Evolutionary conservation across 2,888 invertebrate species (phyloP).

Genomic region (Eristalinus sepulchralis): DNA sequence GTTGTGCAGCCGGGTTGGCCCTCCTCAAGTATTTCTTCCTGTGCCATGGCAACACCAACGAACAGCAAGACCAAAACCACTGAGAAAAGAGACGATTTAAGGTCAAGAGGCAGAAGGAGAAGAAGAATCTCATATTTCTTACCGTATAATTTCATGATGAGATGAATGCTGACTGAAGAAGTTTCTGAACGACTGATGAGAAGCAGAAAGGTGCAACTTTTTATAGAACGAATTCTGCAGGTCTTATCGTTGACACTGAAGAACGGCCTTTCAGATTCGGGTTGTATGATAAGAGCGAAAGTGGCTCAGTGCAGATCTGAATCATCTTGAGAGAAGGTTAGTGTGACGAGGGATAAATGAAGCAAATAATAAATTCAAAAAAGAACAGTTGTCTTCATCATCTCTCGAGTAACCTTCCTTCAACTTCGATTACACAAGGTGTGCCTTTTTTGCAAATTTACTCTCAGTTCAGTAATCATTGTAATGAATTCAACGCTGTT

Average conservation of each 20-base stretch:
- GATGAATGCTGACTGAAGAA: neutral
- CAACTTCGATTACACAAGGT: too few relatives aligned
- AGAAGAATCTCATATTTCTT: too few relatives aligned
- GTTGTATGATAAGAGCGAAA: neutral
- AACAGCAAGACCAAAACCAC: neutral
- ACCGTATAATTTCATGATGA: neutral
- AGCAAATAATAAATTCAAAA: neutral
- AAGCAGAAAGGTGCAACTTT: neutral
- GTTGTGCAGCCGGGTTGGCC: neutral
- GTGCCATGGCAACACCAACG: neutral
- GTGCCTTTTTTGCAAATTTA: too few relatives aligned
- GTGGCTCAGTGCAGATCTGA: neutral
- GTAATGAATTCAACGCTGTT: too few relatives aligned
- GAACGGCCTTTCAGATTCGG: neutral
- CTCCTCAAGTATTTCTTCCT: neutral
- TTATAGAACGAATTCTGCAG: neutral
- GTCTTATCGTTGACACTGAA: neutral
- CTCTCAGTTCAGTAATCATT: too few relatives aligned
- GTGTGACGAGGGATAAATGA: neutral
- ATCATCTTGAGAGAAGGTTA: neutral
- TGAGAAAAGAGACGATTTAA: neutral
- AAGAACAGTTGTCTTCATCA: neutral
- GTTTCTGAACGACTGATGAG: neutral
- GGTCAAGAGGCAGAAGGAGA: too few relatives aligned
- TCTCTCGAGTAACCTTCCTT: too few relatives aligned